These are phyloP conservation scores for Ostrea edulis DNA, from an alignment of 1,140 invertebrate species.

Conservation along the genomic window DNA sequence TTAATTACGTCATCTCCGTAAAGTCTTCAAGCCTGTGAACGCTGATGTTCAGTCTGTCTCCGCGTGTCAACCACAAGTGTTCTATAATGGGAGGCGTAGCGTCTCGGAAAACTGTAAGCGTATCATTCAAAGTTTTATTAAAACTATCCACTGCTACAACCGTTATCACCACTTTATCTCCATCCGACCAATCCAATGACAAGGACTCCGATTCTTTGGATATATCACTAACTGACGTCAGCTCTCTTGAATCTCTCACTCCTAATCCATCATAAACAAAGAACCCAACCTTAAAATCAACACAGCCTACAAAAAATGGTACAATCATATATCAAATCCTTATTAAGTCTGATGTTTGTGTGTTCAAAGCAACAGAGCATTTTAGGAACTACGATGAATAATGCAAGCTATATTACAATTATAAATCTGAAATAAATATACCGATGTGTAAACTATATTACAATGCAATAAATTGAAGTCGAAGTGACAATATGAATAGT, in stretches of 20 bases:
- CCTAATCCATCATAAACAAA: conserved; percentile 19
- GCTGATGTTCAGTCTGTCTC: conserved; percentile 52
- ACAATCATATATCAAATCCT: neutral
- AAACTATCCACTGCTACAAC: conserved; percentile 45
- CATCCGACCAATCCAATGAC: conserved; percentile 43
- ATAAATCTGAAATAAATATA: neutral
- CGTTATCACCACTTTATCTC: conserved; percentile 44
- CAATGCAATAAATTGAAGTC: no score
- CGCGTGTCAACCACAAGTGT: conserved; percentile 64
- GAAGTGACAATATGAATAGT: no score
- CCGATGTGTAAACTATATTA: neutral
- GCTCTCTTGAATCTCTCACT: neutral
- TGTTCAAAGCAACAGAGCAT: neutral
- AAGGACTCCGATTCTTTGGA: neutral
- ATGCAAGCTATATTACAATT: neutral
- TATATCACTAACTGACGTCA: conserved; percentile 15
- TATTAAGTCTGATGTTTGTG: neutral
- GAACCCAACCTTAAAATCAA: conserved; percentile 41
- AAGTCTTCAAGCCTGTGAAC: conserved; percentile 58
- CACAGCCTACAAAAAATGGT: conserved; percentile 16
- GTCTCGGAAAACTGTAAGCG: conserved; percentile 54
- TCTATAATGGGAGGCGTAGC: conserved; percentile 59
- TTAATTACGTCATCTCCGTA: conserved; percentile 56
- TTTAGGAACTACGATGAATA: neutral
- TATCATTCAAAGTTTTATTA: conserved; percentile 47